Percentiles rank a stretch among this genome's conserved stretches.
Evolutionary conservation across 1,140 invertebrate genomes (phyloP).

Genomic region (Nasonia vitripennis): DNA sequence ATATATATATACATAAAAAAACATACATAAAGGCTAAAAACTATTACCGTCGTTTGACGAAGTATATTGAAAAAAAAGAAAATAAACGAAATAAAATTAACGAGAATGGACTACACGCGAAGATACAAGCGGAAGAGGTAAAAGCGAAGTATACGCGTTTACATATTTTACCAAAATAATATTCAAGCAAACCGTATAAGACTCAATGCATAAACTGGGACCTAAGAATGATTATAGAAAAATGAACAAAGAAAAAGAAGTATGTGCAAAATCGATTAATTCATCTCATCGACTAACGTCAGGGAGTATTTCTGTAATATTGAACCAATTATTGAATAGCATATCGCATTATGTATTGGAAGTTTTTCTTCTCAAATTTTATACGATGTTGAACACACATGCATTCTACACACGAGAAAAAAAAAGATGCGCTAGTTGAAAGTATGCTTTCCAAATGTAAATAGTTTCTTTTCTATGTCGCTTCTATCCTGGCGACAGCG

Average conservation of each 20-base stretch:
- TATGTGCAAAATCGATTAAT: slow-evolving; percentile 9
- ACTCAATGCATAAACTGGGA: slow-evolving; percentile 53
- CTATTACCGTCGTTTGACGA: slow-evolving; percentile 63
- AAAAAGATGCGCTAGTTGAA: slow-evolving; percentile 12
- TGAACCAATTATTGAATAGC: slow-evolving; percentile 34
- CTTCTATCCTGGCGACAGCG: slow-evolving; percentile 24
- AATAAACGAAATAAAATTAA: slow-evolving; percentile 28
- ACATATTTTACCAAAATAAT: slow-evolving; percentile 46
- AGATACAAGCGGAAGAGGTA: slow-evolving; percentile 11
- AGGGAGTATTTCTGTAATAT: slow-evolving; percentile 49
- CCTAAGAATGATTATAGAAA: slow-evolving; percentile 46
- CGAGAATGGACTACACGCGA: slow-evolving; percentile 28
- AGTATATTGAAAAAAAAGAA: slow-evolving; percentile 53
- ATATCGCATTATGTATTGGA: slow-evolving; percentile 37
- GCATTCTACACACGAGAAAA: slow-evolving; percentile 14
- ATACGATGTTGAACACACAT: slow-evolving; percentile 28
- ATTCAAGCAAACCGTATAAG: slow-evolving; percentile 44
- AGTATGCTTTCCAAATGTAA: slow-evolving; percentile 48
- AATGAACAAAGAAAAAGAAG: slow-evolving; percentile 17
- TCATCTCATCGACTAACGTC: slow-evolving; percentile 31
- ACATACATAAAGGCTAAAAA: slow-evolving; percentile 50
- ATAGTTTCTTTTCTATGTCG: slow-evolving; percentile 49
- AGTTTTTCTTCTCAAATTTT: slow-evolving; percentile 44
- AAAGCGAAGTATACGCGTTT: background rate
- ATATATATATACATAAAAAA: slow-evolving; percentile 16